Conservation (phyloP, 2,113 vertebrate species). For the Stigmatopora nigra region DNA sequence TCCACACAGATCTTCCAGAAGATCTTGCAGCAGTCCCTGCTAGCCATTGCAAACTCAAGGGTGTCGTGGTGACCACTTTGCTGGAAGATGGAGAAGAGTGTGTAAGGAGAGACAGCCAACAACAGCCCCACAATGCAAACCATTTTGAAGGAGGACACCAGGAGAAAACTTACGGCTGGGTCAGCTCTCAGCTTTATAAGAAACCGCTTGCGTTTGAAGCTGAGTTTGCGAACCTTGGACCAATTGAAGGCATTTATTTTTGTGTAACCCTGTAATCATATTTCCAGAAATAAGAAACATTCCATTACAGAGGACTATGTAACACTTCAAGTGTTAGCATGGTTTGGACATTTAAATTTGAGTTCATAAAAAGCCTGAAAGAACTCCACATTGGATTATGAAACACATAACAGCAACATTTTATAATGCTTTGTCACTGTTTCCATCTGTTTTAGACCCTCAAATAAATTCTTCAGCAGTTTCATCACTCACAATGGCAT, state of each 20-base stretch:
- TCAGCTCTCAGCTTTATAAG: constrained; percentile 91
- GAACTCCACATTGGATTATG: too few species aligned
- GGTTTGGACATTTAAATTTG: too few species aligned
- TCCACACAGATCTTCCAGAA: constrained; percentile 98
- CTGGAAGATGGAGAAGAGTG: constrained; percentile 25
- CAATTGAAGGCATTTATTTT: constrained; percentile 97
- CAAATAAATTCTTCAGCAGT: too few species aligned
- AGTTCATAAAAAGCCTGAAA: too few species aligned
- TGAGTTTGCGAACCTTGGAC: constrained; percentile 93
- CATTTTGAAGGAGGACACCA: neutral
- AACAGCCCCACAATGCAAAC: neutral
- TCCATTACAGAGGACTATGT: neutral
- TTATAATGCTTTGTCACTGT: too few species aligned
- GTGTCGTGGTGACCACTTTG: constrained; percentile 89
- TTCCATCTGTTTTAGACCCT: too few species aligned
- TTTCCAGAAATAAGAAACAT: neutral
- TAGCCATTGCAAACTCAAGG: constrained; percentile 90
- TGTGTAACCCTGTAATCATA: constrained; percentile 75
- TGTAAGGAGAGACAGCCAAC: neutral
- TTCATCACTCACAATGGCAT: too few species aligned
- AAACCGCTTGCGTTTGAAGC: constrained; percentile 92
- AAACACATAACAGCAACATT: too few species aligned
- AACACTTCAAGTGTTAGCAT: neutral
- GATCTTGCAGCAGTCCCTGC: constrained; percentile 89
- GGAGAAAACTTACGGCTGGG: constrained; percentile 77